Conservation (phyloP, 1,140 invertebrate species). For the Himalopsyche phryganea region DNA sequence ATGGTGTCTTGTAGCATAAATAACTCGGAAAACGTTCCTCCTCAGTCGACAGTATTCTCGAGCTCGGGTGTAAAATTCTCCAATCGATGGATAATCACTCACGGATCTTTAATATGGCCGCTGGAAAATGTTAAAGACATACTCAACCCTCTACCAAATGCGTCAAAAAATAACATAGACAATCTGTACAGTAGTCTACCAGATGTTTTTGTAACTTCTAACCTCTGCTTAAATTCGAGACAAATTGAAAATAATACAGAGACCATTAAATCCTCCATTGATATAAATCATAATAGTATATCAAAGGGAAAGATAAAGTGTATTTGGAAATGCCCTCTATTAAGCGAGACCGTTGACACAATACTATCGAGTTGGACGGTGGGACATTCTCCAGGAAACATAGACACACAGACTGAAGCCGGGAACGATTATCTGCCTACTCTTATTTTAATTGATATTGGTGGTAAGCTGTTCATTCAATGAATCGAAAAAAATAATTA, state of each 20-base stretch:
- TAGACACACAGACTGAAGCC: slow-evolving; percentile 40
- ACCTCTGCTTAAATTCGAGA: no score
- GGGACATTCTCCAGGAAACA: slow-evolving; percentile 41
- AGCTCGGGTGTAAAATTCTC: slow-evolving; percentile 54
- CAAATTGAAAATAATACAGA: background rate
- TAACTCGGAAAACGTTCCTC: slow-evolving; percentile 36
- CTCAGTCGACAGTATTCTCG: slow-evolving; percentile 36
- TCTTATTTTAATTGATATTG: slow-evolving; percentile 52
- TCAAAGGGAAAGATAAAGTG: slow-evolving; percentile 39
- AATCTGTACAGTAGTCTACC: slow-evolving; percentile 8
- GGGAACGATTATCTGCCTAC: slow-evolving; percentile 46
- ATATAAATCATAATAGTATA: background rate
- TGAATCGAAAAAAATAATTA: no score
- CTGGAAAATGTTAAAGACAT: slow-evolving; percentile 36
- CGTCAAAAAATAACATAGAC: background rate
- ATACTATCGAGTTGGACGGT: slow-evolving; percentile 52
- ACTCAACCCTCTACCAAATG: background rate
- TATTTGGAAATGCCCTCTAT: slow-evolving; percentile 53
- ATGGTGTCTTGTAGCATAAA: slow-evolving; percentile 44
- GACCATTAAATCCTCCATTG: background rate
- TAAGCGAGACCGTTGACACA: slow-evolving; percentile 48
- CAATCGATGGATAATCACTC: slow-evolving; percentile 52
- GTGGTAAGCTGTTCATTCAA: slow-evolving; percentile 31
- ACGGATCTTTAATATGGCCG: slow-evolving; percentile 51
- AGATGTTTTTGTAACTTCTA: slow-evolving; percentile 10